Evolutionary conservation across 37 sponge, comb jelly and placozoan species (phyloP), one percentile per base, ranked within the genome.

Genomic region (Theonella swinhoei): DNA sequence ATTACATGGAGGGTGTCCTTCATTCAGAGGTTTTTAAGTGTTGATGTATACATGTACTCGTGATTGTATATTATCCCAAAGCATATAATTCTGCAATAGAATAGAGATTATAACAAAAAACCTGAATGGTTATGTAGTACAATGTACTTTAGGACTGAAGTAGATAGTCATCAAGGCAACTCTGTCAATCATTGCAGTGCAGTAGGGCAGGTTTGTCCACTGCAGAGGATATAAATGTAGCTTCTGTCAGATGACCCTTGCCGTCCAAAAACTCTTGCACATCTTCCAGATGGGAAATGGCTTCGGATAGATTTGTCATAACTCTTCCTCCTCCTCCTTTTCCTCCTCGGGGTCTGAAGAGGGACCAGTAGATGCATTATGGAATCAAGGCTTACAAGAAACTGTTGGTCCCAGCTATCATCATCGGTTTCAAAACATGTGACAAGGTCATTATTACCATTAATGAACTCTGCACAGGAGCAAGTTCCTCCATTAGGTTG

Each of bases 201-300:
- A 47, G 54, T 47, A 47, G 14, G 54, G 54, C 54, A 47, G 14
- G 54, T 47, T 14, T 78, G 77, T 78, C 78, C 34, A 78, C 60
- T 64, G 79, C 63, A 4, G 68, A 41, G 37, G 60, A 64, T 54
- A 78, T 66, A 38, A 34, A 28, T 42, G 43, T 31, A 32, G 72
- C 25, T 38, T 36, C 79, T 68, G 63, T 7, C 25, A 34, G 38
- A 79, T 73, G 59, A 2, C 82, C 82, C 62, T 35, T 47, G 64
- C 77, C 75, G 39, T 80, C 82, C 54, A 88, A 74, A 88, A 74
- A 88, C 37, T 80, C 64, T 24, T 40, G 25, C 83, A 87, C 75
- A 87, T 87, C 87, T 41, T 83, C 2, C 73, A 88, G 70, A 66
- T 88, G 71, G 88, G 82, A 17, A 24, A 39, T 70, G 24, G 71